Base-by-base conservation (phyloP, 2,888 invertebrate species). In the Cephonodes hylas region DNA sequence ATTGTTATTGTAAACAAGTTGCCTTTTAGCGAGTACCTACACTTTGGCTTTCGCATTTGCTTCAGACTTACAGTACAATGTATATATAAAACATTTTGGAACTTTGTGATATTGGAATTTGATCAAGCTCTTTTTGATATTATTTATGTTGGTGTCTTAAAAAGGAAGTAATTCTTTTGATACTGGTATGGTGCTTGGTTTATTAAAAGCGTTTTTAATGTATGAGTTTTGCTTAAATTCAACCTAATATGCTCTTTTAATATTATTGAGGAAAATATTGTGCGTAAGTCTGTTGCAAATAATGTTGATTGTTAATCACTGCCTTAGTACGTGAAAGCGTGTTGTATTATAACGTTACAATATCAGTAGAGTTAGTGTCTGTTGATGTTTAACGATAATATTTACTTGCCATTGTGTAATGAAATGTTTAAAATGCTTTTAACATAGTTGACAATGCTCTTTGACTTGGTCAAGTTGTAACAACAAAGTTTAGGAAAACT, bases 21-120 rank as follows among this genome's bases (percentile, higher is more conserved):
- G 85, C 85, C 85, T 85, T 84, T 79, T 83, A 84, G 83, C 76
- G 65, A 77, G 77, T 82, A 80, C 75, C 23, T 58, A 62, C 25
- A 77, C 76, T 71, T 70, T 73, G 73, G 80, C 81, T 80, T 77
- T 23, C 63, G 71, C 71, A 63, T 64, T 61, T 58, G 48, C 65
- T 70, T 58, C 59, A 65, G 66, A 65, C 63, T 67, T 69, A 48
- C 23, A 18, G 57, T n/a, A 38, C 57, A 38, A 34, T 38, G 22
- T 3, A 15, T 1, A 20, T 1, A 53, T 53, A 6, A 3, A 7
- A n/a, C n/a, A 7, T 7, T 1, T 18, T 15, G n/a, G n/a, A n/a
- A n/a, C n/a, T n/a, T n/a, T n/a, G n/a, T n/a, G n/a, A n/a, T n/a
- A n/a, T n/a, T n/a, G n/a, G n/a, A n/a, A n/a, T n/a, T n/a, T n/a